Base-by-base conservation (phyloP, 2,797 vertebrate genomes). In the Champsocephalus esox region DNA sequence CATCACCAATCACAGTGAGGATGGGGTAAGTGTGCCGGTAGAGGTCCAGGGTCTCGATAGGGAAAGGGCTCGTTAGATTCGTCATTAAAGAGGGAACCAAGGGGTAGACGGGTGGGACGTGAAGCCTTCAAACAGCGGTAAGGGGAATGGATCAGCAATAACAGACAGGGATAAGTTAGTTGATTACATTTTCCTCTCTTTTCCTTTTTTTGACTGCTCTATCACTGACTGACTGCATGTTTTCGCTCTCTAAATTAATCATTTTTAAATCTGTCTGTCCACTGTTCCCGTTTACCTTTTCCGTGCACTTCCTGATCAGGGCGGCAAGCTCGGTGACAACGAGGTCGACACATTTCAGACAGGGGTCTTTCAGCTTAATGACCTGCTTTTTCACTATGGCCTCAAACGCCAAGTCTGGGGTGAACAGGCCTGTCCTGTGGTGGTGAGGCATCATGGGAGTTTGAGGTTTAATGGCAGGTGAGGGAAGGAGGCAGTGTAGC, bases 351-450 rank as follows among this genome's bases (percentile, higher is more conserved):
- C 96, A 97, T 96, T 97, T 97, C 94, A 97, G 92, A 94, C 96
- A 96, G 11, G 97, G 97, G 86, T 97, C 96, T 96, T 96, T 97
- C 89, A 98, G 95, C 91, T 98, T 97, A 93, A 96, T 93, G 92
- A 97, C 80, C 95, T 97, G 97, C 92, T 96, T 97, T 96, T 97
- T 98, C 96, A 97, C 96, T 91, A 97, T 97, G 87, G 96, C 96
- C 94, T 97, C 97, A 92, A 98, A 97, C 69, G 97, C 97, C 96
- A 97, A 66, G 94, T 97, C 96, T 57, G 96, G 97, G 72, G 96
- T 97, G 94, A 97, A 97, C 92, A 98, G 95, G 91, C 97, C 97
- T 86, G 96, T 97, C 95, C 97, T 97, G 95, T 75, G 73, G 85
- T 76, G 94, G 85, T 77, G 94, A 74, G 77, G 91, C 81, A 88